These are phyloP conservation scores for Sarcophaga peregrina DNA, from an alignment of 1,140 invertebrate species.

Conservation along the genomic window DNA sequence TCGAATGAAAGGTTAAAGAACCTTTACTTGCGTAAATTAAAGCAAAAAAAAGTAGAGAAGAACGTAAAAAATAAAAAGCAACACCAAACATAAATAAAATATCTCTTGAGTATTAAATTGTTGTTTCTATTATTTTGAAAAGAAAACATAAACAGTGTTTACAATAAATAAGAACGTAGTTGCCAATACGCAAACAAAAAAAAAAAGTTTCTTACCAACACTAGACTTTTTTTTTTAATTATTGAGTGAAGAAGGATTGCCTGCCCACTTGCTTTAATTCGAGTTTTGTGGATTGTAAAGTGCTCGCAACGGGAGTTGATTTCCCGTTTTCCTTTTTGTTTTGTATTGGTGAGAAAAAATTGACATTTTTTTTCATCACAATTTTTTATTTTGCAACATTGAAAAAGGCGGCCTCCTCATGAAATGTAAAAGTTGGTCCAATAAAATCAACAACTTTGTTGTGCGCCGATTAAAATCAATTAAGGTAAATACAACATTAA, in stretches of 20 bases:
- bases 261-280: background rate
- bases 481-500: conserved; percentile 60
- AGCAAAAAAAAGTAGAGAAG: background rate
- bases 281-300: too few relatives aligned
- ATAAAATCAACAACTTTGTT: conserved; percentile 66
- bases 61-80: background rate
- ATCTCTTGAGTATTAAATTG: background rate
- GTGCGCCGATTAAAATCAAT: conserved; percentile 62
- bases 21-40: background rate
- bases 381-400: background rate
- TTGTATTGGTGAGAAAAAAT: background rate
- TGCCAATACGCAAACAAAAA: background rate
- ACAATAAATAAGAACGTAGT: background rate
- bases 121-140: too few relatives aligned
- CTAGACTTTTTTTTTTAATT: too few relatives aligned
- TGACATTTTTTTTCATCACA: background rate
- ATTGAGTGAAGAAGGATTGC: background rate
- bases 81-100: too few relatives aligned
- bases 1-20: conserved; percentile 9
- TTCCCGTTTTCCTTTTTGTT: too few relatives aligned
- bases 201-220: too few relatives aligned
- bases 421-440: conserved; percentile 66
- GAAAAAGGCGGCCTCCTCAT: conserved; percentile 56
- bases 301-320: too few relatives aligned
- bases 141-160: background rate